A percentile compares a stretch with the other conserved stretches of the same genome.
These are phyloP conservation scores for Carassius auratus DNA, from an alignment of 2,113 vertebrate species.

Conservation along the genomic window DNA sequence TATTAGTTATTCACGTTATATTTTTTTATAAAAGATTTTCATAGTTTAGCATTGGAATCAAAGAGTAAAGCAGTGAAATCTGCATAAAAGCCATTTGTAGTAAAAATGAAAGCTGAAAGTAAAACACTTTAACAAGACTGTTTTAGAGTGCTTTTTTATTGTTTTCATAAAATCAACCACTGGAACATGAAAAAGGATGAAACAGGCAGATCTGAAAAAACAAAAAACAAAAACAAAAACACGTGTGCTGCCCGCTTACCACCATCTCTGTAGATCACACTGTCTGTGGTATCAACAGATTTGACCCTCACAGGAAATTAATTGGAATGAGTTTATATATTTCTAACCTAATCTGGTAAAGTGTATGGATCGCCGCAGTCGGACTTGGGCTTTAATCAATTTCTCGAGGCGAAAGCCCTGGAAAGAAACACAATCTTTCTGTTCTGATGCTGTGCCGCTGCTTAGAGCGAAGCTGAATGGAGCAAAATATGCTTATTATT, in stretches of 20 bases:
- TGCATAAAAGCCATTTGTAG: neutral
- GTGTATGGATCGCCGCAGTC: constrained; percentile 50
- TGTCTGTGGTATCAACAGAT: constrained; percentile 50
- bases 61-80: neutral
- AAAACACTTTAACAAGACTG: constrained; percentile 4
- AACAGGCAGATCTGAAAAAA: neutral
- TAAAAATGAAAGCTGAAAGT: neutral
- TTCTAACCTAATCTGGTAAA: constrained; percentile 51
- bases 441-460: constrained; percentile 57
- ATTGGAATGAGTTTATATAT: constrained; percentile 52
- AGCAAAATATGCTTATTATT: constrained; percentile 67
- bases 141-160: constrained; percentile 1
- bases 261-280: constrained; percentile 24
- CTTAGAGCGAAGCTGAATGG: constrained; percentile 63
- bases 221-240: no score
- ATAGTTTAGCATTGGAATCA: neutral
- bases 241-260: no score
- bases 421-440: constrained; percentile 47
- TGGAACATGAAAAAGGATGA: neutral
- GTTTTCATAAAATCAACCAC: constrained; percentile 13
- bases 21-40: neutral
- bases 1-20: no score
- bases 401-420: constrained; percentile 41
- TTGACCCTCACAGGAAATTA: constrained; percentile 44
- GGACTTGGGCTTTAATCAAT: constrained; percentile 54